phyloP scores from a whole-genome alignment of 2,113 vertebrate genomes.

The Alosa alosa region DNA sequence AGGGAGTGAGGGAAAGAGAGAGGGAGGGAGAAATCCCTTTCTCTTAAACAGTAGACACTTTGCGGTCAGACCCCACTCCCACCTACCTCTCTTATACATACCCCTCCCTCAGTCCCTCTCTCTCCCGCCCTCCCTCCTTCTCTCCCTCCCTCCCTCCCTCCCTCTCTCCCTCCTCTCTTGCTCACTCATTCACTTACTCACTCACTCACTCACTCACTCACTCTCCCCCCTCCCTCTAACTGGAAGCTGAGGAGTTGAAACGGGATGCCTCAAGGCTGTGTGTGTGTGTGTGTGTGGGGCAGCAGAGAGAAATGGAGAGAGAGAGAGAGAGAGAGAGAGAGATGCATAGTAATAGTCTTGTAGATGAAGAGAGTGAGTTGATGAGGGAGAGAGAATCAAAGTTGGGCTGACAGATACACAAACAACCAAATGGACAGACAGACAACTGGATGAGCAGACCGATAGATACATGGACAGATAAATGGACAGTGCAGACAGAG shows the following conservation, averaged over 20 bases:
- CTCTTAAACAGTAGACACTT: conserved; percentile 75
- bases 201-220: conserved; percentile 60
- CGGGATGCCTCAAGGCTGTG: conserved; percentile 72
- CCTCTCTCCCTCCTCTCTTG: conserved; percentile 38
- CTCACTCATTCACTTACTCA: conserved; percentile 39
- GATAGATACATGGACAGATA: conserved; percentile 50
- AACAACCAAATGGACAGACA: conserved; percentile 15
- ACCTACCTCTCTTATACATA: conserved; percentile 70
- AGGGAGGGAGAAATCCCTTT: conserved; percentile 69
- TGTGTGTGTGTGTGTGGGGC: conserved; percentile 19
- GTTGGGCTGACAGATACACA: not conserved
- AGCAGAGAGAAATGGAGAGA: not conserved
- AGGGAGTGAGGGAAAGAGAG: conserved; percentile 41
- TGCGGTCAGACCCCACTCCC: conserved; percentile 75
- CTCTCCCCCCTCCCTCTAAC: conserved; percentile 65
- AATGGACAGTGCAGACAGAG: conserved; percentile 28
- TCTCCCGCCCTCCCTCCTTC: conserved; percentile 51
- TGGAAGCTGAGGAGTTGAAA: conserved; percentile 74
- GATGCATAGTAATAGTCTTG: not conserved
- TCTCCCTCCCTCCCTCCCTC: conserved; percentile 34
- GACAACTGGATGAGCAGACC: conserved; percentile 36
- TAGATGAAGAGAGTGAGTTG: not conserved
- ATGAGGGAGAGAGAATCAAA: not conserved
- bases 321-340: not conserved
- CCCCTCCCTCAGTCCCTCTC: conserved; percentile 47